These are phyloP conservation scores for Elgaria multicarinata DNA, from an alignment of 2,113 vertebrate species.

Conservation along the genomic window DNA sequence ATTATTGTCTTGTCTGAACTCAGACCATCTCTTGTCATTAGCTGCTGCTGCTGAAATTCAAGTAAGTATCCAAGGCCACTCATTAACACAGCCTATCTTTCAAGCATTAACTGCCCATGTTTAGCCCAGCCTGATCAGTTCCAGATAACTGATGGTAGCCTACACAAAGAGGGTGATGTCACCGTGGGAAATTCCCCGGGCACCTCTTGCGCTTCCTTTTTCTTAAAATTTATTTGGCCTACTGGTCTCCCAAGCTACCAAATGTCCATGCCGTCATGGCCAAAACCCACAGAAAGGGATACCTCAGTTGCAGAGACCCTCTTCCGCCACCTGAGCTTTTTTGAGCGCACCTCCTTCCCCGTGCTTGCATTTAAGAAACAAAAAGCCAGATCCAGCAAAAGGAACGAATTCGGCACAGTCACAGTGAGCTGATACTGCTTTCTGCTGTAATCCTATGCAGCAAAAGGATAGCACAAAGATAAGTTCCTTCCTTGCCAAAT, in stretches of 20 bases:
- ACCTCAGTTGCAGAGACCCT: too few relatives aligned
- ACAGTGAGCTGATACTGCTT: too few relatives aligned
- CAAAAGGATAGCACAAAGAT: too few relatives aligned
- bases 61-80: background rate
- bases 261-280: background rate
- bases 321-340: too few relatives aligned
- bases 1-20: too few relatives aligned
- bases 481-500: too few relatives aligned
- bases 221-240: background rate
- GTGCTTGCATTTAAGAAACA: too few relatives aligned
- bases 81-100: background rate
- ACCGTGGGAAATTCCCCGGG: background rate
- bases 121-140: background rate
- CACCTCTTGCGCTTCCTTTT: background rate
- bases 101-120: background rate
- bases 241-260: background rate
- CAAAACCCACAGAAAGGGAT: background rate
- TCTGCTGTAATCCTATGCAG: too few relatives aligned
- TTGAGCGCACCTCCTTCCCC: too few relatives aligned
- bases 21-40: background rate
- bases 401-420: too few relatives aligned
- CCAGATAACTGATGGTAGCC: background rate
- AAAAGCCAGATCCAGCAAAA: too few relatives aligned
- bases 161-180: background rate
- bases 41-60: background rate